A percentile compares a stretch with the other conserved stretches of the same genome.
These are phyloP conservation scores for Tenthredo notha DNA, from an alignment of 2,888 invertebrate genomes.

Conservation along the genomic window DNA sequence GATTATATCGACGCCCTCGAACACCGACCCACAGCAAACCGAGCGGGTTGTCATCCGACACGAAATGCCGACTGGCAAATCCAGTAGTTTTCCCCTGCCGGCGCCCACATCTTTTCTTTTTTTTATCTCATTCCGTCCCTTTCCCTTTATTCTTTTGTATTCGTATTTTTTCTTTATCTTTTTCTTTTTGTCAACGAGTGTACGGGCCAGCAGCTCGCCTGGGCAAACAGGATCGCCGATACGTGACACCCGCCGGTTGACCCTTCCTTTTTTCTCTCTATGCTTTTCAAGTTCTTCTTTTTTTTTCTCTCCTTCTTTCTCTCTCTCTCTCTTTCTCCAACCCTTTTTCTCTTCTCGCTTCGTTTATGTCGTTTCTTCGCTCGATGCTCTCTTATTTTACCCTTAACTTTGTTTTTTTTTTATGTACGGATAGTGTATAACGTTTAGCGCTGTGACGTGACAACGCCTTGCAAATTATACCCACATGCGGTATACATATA, in stretches of 20 bases:
- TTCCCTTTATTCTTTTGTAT: neutral
- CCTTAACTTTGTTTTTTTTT: constrained; percentile 17
- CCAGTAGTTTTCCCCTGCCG: constrained; percentile 44
- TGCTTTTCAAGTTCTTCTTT: constrained; percentile 3
- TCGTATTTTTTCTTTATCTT: neutral
- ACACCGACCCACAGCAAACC: constrained; percentile 20
- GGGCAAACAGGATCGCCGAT: constrained; percentile 52
- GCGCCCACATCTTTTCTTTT: constrained; percentile 47
- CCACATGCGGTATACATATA: too few species aligned
- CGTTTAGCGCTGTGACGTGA: constrained; percentile 18
- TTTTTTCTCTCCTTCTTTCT: neutral
- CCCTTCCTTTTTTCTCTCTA: constrained; percentile 29
- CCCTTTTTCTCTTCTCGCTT: neutral
- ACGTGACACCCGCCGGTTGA: constrained; percentile 48
- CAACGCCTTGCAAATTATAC: neutral
- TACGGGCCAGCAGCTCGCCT: constrained; percentile 43
- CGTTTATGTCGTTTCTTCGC: constrained; percentile 36
- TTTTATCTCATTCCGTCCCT: constrained; percentile 23
- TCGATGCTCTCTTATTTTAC: constrained; percentile 8
- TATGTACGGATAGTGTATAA: neutral
- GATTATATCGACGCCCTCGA: constrained; percentile 53
- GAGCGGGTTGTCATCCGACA: constrained; percentile 51
- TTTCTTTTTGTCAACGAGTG: constrained; percentile 36
- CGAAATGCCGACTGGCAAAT: constrained; percentile 52
- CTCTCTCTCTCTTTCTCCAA: neutral